These are phyloP conservation scores for Anarhynchus alexandrinus DNA, from an alignment of 2,113 vertebrate genomes.

Conservation along the genomic window DNA sequence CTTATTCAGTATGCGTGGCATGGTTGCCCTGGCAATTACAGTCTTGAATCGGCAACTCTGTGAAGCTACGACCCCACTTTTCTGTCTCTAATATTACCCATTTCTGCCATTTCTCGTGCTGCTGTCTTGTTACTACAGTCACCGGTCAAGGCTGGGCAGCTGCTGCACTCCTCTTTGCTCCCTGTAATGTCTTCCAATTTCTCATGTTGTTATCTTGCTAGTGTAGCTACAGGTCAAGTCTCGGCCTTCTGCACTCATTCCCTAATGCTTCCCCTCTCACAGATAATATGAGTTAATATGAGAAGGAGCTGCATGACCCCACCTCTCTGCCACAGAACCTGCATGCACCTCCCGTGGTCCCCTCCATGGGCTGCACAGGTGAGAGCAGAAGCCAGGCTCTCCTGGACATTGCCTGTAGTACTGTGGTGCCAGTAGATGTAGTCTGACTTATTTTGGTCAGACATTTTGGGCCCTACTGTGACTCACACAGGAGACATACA, in stretches of 20 bases:
- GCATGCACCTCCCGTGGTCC: rapidly evolving
- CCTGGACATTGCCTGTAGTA: not conserved
- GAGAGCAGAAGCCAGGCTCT: not conserved
- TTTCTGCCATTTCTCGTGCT: not conserved
- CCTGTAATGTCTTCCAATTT: not conserved
- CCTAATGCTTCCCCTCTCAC: not conserved
- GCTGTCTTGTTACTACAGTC: not conserved
- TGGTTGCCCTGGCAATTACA: not conserved
- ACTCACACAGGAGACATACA: not conserved
- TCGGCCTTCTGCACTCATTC: not conserved
- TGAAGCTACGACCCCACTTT: not conserved
- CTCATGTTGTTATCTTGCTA: not conserved
- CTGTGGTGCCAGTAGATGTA: not conserved
- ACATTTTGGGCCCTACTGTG: rapidly evolving
- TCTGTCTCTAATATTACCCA: not conserved
- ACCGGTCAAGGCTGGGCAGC: not conserved
- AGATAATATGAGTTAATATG: not conserved
- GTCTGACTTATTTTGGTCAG: not conserved
- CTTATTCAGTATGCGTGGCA: not conserved
- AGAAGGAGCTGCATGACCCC: not conserved
- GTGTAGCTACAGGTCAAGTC: not conserved
- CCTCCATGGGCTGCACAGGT: not conserved
- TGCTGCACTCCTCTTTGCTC: not conserved
- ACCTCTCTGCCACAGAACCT: not conserved
- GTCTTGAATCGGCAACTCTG: not conserved